Conservation (phyloP, 1,140 invertebrate genomes). For the Heliconius himera region DNA sequence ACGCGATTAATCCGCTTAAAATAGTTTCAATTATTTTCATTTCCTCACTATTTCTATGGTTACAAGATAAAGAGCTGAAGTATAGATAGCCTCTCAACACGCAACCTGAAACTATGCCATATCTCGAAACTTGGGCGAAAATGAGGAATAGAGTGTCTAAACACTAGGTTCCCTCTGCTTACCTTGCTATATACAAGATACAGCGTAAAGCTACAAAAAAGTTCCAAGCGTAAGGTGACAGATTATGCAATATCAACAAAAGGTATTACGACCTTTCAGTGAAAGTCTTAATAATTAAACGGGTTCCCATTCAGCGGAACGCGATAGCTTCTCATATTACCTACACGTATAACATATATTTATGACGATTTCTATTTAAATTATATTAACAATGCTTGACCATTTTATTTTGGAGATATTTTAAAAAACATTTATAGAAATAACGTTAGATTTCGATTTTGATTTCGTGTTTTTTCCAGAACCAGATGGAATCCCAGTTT, state of each 20-base stretch:
- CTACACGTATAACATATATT: not conserved
- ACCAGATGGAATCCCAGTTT: too few relatives aligned
- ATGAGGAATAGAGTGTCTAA: not conserved
- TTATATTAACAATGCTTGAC: too few relatives aligned
- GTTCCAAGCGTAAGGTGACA: not conserved
- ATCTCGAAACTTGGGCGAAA: too few relatives aligned
- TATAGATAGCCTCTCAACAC: too few relatives aligned
- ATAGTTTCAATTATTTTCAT: not conserved
- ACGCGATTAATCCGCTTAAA: too few relatives aligned
- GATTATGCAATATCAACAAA: not conserved
- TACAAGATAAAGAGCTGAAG: too few relatives aligned
- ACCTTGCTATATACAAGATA: not conserved
- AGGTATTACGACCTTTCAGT: not conserved
- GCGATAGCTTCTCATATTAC: not conserved
- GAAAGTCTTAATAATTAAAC: not conserved
- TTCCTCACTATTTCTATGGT: too few relatives aligned
- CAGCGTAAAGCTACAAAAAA: not conserved
- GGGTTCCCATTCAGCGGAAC: slow-evolving; percentile 2
- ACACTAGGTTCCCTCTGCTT: not conserved
- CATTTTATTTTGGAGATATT: too few relatives aligned
- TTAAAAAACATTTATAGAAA: too few relatives aligned
- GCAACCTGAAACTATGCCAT: too few relatives aligned
- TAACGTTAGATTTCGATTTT: too few relatives aligned
- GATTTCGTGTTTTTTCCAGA: too few relatives aligned
- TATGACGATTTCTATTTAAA: not conserved